phyloP scores from a whole-genome alignment of 1,140 invertebrate species.

The Trialeurodes vaporariorum region DNA sequence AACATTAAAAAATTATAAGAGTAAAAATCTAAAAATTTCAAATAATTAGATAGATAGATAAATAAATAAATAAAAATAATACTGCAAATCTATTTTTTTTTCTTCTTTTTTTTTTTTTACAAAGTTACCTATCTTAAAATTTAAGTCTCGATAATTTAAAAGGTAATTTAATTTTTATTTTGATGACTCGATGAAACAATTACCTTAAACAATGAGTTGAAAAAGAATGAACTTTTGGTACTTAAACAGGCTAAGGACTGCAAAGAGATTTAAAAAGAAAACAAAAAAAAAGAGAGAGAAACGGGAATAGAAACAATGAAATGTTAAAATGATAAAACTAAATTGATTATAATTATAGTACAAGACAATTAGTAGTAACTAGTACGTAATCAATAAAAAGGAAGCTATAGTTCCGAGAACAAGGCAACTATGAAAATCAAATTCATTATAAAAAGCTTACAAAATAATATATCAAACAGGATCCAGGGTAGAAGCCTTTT shows the following conservation, averaged over 20 bases:
- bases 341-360: neutral
- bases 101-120: too few relatives aligned
- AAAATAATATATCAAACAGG: neutral
- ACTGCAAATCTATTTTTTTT: neutral
- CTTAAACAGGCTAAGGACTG: neutral
- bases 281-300: neutral
- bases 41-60: too few relatives aligned
- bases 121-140: too few relatives aligned
- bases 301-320: neutral
- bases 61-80: conserved; percentile 1
- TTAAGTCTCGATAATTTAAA: too few relatives aligned
- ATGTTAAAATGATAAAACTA: neutral
- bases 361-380: neutral
- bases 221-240: neutral
- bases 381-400: neutral
- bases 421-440: neutral
- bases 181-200: too few relatives aligned
- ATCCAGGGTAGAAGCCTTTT: neutral
- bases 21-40: neutral
- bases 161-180: too few relatives aligned
- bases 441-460: neutral
- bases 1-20: neutral
- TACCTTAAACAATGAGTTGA: too few relatives aligned
- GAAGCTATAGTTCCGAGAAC: neutral
- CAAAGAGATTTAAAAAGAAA: too few relatives aligned